Evolutionary conservation across 2,113 vertebrate genomes (phyloP).

Genomic region (Anoura caudifer): DNA sequence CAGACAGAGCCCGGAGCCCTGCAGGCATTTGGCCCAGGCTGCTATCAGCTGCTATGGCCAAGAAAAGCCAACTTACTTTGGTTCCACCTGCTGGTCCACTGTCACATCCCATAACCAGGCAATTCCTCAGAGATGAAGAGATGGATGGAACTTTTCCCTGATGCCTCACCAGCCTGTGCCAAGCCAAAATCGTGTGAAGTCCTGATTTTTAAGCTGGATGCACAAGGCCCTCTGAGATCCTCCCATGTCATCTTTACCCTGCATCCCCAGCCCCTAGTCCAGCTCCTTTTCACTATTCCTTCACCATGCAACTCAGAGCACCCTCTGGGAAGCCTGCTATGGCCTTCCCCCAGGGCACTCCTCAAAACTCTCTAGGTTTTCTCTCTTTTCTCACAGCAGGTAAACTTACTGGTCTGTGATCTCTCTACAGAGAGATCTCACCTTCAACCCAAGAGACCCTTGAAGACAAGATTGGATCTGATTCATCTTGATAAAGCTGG

Average conservation of each 20-base stretch:
- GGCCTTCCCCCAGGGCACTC: not conserved
- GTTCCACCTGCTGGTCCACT: not conserved
- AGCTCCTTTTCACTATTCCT: not conserved
- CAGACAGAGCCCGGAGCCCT: not conserved
- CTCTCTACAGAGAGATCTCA: not conserved
- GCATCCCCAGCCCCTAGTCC: not conserved
- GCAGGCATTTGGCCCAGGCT: not conserved
- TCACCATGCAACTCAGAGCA: not conserved
- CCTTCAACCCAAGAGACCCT: not conserved
- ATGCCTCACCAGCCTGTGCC: not conserved
- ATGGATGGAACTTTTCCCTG: not conserved
- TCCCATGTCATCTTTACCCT: too few relatives aligned
- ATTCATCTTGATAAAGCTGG: not conserved
- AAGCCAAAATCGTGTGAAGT: not conserved
- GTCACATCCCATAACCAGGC: not conserved
- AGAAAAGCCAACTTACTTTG: not conserved
- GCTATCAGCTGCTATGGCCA: not conserved
- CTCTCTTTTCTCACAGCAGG: not conserved
- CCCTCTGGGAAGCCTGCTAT: not conserved
- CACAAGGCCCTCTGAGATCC: not conserved
- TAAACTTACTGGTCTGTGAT: not conserved
- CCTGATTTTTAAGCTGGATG: not conserved
- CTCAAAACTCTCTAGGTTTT: not conserved
- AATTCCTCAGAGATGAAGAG: not conserved
- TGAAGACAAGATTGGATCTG: not conserved